These are phyloP conservation scores for Tiaroga cobitis DNA, from an alignment of 2,797 vertebrate genomes.

Conservation along the genomic window DNA sequence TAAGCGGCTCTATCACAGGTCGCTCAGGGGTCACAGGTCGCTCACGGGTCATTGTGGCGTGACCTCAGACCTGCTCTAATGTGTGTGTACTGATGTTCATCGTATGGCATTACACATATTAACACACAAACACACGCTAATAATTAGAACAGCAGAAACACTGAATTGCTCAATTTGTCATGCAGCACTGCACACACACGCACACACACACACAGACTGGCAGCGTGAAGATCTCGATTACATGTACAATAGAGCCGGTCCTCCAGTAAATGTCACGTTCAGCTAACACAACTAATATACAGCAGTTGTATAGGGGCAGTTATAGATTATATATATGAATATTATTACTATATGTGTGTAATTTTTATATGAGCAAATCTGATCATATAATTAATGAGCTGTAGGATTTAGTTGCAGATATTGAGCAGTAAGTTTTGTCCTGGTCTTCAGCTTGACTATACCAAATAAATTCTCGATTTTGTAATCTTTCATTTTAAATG, in stretches of 20 bases:
- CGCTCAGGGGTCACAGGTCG: not conserved
- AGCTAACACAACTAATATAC: not conserved
- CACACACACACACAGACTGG: not conserved
- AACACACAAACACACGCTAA: not conserved
- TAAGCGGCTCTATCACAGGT: not conserved
- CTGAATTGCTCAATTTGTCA: conserved; percentile 13
- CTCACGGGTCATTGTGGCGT: not conserved
- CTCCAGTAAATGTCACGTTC: conserved; percentile 1
- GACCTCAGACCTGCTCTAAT: conserved; percentile 16
- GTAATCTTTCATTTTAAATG: not conserved
- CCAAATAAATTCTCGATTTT: not conserved
- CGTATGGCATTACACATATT: not conserved
- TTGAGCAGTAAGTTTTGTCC: not conserved
- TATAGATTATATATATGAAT: not conserved
- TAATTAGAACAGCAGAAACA: conserved; percentile 1
- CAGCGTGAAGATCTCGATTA: conserved; percentile 2
- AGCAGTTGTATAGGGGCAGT: not conserved
- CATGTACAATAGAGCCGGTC: not conserved
- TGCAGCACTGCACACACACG: not conserved
- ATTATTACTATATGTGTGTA: not conserved
- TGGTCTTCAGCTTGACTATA: not conserved
- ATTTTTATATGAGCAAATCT: not conserved
- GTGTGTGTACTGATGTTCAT: conserved; percentile 14
- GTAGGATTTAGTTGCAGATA: not conserved
- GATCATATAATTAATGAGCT: not conserved